These are phyloP conservation scores for Canis aureus DNA, from an alignment of 2,113 vertebrate species.

Conservation along the genomic window DNA sequence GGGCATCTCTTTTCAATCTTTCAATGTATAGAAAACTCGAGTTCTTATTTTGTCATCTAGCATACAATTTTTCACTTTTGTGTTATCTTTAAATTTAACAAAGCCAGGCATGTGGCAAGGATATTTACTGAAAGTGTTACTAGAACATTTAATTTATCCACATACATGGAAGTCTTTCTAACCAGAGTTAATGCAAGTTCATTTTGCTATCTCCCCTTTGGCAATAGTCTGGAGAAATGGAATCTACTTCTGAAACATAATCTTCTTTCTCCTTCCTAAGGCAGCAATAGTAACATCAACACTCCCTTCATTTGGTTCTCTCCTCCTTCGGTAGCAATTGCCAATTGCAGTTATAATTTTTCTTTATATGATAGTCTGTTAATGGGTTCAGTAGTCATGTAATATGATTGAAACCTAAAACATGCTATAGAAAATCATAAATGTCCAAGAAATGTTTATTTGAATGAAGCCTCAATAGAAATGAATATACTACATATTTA, in stretches of 20 bases:
- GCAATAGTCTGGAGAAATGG: neutral
- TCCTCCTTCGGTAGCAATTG: neutral
- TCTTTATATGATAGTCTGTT: neutral
- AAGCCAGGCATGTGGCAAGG: neutral
- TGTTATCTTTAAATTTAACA: neutral
- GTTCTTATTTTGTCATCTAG: neutral
- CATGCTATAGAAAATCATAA: neutral
- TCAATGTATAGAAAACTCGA: neutral
- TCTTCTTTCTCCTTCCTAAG: neutral
- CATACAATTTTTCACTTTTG: neutral
- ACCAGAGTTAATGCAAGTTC: neutral
- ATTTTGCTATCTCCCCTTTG: neutral
- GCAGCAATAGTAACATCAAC: neutral
- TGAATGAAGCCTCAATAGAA: neutral
- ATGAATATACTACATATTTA: neutral
- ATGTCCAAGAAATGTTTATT: neutral
- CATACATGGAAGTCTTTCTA: neutral
- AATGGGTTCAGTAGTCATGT: neutral
- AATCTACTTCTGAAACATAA: neutral
- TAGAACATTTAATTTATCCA: neutral
- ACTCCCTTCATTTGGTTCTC: neutral
- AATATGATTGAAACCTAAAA: neutral
- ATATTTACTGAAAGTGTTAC: neutral
- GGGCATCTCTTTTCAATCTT: neutral
- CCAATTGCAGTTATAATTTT: neutral